A percentile compares a stretch with the other conserved stretches of the same genome.
These are phyloP conservation scores for Gambusia yucatana DNA, from an alignment of 2,797 vertebrate species.

Conservation along the genomic window DNA sequence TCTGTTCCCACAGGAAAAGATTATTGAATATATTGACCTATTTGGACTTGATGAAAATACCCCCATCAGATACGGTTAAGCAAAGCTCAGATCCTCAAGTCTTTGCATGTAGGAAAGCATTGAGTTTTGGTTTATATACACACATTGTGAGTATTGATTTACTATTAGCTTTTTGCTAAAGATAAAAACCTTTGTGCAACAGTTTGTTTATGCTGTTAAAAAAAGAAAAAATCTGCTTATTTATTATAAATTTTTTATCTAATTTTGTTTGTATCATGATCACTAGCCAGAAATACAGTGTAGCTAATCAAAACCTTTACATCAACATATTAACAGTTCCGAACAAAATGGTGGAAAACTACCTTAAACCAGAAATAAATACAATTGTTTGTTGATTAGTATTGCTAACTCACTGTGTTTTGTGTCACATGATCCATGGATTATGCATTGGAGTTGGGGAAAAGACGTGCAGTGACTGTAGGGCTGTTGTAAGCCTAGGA, in stretches of 20 bases:
- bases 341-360: neutral
- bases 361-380: neutral
- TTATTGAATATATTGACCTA: neutral
- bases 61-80: neutral
- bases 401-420: neutral
- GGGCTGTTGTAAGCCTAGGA: no score
- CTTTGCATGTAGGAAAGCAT: neutral
- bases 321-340: neutral
- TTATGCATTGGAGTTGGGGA: neutral
- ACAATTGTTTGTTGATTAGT: neutral
- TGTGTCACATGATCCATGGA: neutral
- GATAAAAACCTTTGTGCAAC: neutral
- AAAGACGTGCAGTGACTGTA: neutral
- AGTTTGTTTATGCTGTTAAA: neutral
- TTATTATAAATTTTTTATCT: neutral
- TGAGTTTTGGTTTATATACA: neutral
- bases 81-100: neutral
- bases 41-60: neutral
- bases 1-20: neutral
- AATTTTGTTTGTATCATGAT: neutral
- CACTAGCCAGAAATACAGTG: neutral
- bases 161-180: slow-evolving; percentile 8
- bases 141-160: neutral
- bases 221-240: no score
- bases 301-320: neutral